These are phyloP conservation scores for Bombus sibiricus DNA, from an alignment of 1,140 invertebrate genomes.

Conservation along the genomic window DNA sequence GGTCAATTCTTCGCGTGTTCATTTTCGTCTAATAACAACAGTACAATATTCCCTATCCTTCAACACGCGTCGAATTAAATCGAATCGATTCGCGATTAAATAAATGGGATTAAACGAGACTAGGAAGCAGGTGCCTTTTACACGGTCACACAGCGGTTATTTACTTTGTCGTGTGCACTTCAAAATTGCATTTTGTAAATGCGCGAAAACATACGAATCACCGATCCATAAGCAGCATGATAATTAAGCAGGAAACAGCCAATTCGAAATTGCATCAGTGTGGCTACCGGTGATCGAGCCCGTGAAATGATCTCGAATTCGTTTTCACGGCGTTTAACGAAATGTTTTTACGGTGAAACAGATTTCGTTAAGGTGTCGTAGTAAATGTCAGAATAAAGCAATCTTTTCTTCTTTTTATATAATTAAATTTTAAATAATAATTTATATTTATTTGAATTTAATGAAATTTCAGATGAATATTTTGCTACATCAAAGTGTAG, in stretches of 20 bases:
- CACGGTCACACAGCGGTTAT: background rate
- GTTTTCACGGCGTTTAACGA: background rate
- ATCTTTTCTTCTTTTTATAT: too few relatives aligned
- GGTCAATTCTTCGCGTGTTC: background rate
- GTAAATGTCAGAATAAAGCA: too few relatives aligned
- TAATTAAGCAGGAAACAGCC: background rate
- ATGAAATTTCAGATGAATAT: too few relatives aligned
- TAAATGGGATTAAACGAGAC: conserved; percentile 25
- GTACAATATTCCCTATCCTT: background rate
- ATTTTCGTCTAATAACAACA: conserved; percentile 10
- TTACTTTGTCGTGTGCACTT: conserved; percentile 22
- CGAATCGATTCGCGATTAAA: background rate
- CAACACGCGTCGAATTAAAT: conserved; percentile 17
- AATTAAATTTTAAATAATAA: too few relatives aligned
- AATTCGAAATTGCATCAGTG: background rate
- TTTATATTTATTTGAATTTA: too few relatives aligned
- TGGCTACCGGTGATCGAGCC: too few relatives aligned
- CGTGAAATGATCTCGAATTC: background rate
- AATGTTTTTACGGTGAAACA: too few relatives aligned
- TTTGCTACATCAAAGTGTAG: too few relatives aligned
- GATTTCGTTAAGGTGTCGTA: background rate
- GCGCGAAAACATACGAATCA: background rate
- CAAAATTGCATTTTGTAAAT: conserved; percentile 3
- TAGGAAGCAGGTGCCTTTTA: conserved; percentile 5
- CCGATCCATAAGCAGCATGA: conserved; percentile 7